These are phyloP conservation scores for Scaptomyza flava DNA, from an alignment of 2,888 invertebrate species.

Conservation along the genomic window DNA sequence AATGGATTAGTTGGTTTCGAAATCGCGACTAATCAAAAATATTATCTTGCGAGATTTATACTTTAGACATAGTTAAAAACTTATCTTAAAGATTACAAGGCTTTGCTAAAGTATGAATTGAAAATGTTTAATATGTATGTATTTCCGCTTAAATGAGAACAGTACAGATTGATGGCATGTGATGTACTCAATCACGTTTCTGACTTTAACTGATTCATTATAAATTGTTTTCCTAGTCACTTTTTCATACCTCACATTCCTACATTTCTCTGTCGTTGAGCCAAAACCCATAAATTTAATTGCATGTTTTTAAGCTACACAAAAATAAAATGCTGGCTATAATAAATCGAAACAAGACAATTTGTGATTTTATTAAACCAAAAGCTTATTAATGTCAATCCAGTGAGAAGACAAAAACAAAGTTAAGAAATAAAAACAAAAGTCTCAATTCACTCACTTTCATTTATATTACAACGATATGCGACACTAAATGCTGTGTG, in stretches of 20 bases:
- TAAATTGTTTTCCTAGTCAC: constrained; percentile 48
- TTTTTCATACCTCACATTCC: constrained; percentile 46
- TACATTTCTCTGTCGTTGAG: constrained; percentile 43
- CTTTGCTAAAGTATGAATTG: not conserved
- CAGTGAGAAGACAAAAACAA: constrained; percentile 49
- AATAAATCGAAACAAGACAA: constrained; percentile 70
- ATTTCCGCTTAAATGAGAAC: not conserved
- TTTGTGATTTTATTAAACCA: constrained; percentile 55
- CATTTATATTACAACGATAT: constrained; percentile 80
- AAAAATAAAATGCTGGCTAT: constrained; percentile 41
- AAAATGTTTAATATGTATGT: not conserved
- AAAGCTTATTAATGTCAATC: constrained; percentile 69
- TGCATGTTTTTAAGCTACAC: constrained; percentile 22
- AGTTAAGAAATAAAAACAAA: constrained; percentile 31
- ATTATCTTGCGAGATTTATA: too few species aligned
- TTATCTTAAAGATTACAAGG: too few species aligned
- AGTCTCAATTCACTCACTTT: constrained; percentile 66
- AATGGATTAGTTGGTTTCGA: not conserved
- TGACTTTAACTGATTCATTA: constrained; percentile 37
- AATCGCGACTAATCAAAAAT: not conserved
- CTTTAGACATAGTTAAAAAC: too few species aligned
- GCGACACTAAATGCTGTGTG: constrained; percentile 74
- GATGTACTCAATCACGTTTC: constrained; percentile 53
- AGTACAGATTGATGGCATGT: constrained; percentile 8
- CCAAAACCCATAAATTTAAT: constrained; percentile 33